Conservation (phyloP, 2,797 vertebrate genomes). For the Tragelaphus oryx region DNA sequence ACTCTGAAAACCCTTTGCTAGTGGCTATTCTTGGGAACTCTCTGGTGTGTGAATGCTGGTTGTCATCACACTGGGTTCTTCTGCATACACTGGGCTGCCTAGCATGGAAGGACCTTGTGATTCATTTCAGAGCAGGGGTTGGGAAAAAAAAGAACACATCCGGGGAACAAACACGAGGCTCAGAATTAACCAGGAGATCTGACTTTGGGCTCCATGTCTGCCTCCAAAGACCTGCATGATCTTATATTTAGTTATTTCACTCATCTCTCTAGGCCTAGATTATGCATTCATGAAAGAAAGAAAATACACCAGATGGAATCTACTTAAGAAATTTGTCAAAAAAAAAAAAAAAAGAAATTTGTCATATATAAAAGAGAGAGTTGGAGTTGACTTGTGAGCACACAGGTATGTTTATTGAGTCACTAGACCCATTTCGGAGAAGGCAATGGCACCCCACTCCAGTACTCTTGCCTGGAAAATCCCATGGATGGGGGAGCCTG, state of each 20-base stretch:
- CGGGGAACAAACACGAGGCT: not conserved
- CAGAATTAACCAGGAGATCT: not conserved
- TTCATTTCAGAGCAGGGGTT: not conserved
- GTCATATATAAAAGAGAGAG: not conserved
- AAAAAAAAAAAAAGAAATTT: not conserved
- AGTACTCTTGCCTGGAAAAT: no score
- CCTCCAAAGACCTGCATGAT: not conserved
- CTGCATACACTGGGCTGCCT: not conserved
- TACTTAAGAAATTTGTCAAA: not conserved
- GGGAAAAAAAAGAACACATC: not conserved
- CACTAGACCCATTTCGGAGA: not conserved
- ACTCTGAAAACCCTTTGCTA: not conserved
- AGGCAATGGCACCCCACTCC: no score
- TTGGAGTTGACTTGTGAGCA: not conserved
- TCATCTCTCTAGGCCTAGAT: not conserved
- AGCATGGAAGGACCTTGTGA: not conserved
- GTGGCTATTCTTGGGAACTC: not conserved
- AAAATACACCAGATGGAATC: not conserved
- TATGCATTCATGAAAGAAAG: not conserved
- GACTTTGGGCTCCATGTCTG: not conserved
- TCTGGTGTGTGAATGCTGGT: not conserved
- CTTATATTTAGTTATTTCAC: not conserved
- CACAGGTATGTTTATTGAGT: not conserved
- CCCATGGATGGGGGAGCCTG: no score
- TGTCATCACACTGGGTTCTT: not conserved